Percentiles rank a stretch among this genome's conserved stretches.
Evolutionary conservation across 2,888 invertebrate species (phyloP).

Genomic region (Cheilosia impressa): DNA sequence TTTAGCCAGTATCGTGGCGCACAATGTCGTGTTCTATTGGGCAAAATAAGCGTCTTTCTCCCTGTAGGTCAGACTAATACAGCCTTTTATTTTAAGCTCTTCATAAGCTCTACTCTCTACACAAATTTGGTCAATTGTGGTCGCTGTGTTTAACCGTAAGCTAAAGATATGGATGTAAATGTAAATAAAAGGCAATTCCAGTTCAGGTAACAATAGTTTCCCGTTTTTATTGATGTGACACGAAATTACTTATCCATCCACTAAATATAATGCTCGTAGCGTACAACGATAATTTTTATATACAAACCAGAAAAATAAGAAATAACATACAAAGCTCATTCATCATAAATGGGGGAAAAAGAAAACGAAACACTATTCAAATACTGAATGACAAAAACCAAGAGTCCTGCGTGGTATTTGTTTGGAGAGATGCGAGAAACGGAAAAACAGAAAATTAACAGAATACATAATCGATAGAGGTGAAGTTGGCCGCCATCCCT

Average conservation of each 20-base stretch:
- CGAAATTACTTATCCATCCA: slow-evolving; percentile 53
- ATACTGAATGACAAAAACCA: slow-evolving; percentile 45
- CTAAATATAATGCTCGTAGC: slow-evolving; percentile 11
- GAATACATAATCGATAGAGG: slow-evolving; percentile 31
- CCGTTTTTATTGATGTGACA: slow-evolving; percentile 47
- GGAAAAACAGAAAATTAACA: slow-evolving; percentile 21
- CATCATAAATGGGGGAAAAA: slow-evolving; percentile 5
- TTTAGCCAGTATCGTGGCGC: too few relatives aligned
- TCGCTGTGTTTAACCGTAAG: too few relatives aligned
- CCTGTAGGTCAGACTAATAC: too few relatives aligned
- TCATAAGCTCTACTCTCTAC: too few relatives aligned
- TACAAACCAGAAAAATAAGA: slow-evolving; percentile 34
- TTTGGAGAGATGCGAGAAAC: slow-evolving; percentile 20
- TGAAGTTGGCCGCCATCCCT: neutral
- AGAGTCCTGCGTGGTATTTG: slow-evolving; percentile 12
- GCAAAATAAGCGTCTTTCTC: too few relatives aligned
- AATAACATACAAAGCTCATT: slow-evolving; percentile 54
- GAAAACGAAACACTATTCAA: slow-evolving; percentile 9
- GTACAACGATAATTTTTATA: slow-evolving; percentile 29
- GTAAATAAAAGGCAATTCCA: slow-evolving; percentile 18
- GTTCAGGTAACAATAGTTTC: slow-evolving; percentile 58
- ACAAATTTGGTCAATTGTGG: too few relatives aligned
- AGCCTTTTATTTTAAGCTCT: too few relatives aligned
- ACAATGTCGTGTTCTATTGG: too few relatives aligned
- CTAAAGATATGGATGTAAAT: neutral